phyloP scores from a whole-genome alignment of 2,113 vertebrate species.

The Ploceus nigricollis region DNA sequence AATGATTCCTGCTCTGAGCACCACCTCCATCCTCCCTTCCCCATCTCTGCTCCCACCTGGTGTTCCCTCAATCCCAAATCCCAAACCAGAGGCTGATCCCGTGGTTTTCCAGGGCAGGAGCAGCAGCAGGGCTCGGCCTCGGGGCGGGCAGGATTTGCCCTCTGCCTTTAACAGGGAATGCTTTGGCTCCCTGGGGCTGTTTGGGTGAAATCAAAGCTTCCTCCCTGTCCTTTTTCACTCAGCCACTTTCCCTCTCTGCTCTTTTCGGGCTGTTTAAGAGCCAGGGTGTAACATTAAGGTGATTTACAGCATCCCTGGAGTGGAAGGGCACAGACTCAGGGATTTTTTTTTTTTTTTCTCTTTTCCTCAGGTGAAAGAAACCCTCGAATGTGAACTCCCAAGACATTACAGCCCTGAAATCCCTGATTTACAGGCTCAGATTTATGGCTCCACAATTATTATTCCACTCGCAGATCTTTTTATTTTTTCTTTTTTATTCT shows the following conservation, averaged over 20 bases:
- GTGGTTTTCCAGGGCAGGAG: not conserved
- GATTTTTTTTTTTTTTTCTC: not conserved
- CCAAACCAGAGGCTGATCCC: not conserved
- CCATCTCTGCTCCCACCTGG: rapidly evolving
- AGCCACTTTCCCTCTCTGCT: not conserved
- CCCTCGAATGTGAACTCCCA: constrained; percentile 13
- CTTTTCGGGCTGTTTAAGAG: not conserved
- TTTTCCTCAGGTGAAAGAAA: constrained; percentile 62
- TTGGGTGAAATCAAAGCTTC: not conserved
- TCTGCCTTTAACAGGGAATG: not conserved
- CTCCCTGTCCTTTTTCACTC: not conserved
- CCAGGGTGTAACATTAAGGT: not conserved
- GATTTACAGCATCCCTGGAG: constrained; percentile 46
- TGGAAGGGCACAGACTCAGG: constrained; percentile 3
- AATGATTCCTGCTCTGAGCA: rapidly evolving
- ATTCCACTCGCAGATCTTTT: constrained; percentile 7
- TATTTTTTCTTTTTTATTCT: not conserved
- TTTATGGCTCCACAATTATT: constrained; percentile 52
- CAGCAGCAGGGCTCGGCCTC: not conserved
- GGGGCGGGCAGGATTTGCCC: not conserved
- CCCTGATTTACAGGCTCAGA: constrained; percentile 53
- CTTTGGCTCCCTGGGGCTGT: not conserved
- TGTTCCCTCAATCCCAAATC: not conserved
- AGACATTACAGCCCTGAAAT: not conserved
- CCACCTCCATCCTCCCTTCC: not conserved